Conservation (phyloP, 2,113 vertebrate genomes). For the Nyctereutes procyonoides region DNA sequence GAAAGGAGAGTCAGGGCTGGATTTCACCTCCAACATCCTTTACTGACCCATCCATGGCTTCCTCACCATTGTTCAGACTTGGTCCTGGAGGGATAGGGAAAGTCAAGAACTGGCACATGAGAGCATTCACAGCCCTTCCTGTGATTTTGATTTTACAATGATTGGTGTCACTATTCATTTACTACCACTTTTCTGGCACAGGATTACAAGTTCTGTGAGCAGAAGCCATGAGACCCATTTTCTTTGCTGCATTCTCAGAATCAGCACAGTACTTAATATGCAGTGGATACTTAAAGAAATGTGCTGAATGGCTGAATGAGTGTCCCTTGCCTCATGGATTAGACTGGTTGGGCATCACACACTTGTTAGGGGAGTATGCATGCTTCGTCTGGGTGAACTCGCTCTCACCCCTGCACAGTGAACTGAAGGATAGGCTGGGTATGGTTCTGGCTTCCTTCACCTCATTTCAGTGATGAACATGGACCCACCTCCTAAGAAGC, state of each 20-base stretch:
- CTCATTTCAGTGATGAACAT: background rate
- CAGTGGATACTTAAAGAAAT: background rate
- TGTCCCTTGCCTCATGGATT: background rate
- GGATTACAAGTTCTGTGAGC: background rate
- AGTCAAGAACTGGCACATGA: background rate
- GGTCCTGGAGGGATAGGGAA: background rate
- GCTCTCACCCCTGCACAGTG: background rate
- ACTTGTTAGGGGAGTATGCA: background rate
- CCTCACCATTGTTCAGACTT: background rate
- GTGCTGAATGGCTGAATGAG: no score
- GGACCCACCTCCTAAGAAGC: background rate
- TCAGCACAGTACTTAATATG: background rate
- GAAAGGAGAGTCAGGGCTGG: background rate
- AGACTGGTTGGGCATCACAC: background rate
- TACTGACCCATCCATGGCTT: background rate
- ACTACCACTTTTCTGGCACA: background rate
- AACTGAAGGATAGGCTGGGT: background rate
- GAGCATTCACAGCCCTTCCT: background rate
- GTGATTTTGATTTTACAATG: background rate
- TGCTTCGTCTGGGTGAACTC: background rate
- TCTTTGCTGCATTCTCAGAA: background rate
- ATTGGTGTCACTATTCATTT: background rate
- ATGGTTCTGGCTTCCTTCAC: background rate
- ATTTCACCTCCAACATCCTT: background rate
- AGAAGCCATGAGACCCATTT: background rate